A percentile compares a stretch with the other conserved stretches of the same genome.
phyloP scores from a whole-genome alignment of 2,113 vertebrate species.

The Siphamia tubifer region DNA sequence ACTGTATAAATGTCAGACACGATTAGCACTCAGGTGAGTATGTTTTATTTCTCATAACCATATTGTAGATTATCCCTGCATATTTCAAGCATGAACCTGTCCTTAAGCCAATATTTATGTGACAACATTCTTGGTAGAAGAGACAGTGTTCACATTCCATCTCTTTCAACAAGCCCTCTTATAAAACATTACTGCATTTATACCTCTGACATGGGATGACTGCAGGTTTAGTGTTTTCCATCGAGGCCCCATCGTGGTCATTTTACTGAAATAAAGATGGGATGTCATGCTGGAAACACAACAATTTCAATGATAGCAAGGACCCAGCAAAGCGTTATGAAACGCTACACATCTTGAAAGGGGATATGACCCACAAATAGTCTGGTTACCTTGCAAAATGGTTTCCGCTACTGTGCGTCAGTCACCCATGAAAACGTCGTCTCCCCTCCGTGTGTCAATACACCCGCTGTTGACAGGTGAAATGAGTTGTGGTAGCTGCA shows the following conservation, averaged over 20 bases:
- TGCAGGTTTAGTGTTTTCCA: background rate
- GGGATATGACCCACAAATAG: slow-evolving; percentile 43
- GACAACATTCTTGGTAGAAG: too few species aligned
- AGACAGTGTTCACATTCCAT: too few species aligned
- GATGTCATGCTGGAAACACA: slow-evolving; percentile 28
- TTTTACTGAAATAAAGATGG: slow-evolving; percentile 17
- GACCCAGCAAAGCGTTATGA: slow-evolving; percentile 5
- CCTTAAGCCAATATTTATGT: too few species aligned
- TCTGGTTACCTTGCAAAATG: slow-evolving; percentile 47
- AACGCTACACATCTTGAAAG: slow-evolving; percentile 18
- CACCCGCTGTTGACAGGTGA: slow-evolving; percentile 41
- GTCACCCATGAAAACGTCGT: slow-evolving; percentile 35
- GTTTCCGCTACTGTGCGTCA: slow-evolving; percentile 30
- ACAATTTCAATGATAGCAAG: slow-evolving; percentile 16
- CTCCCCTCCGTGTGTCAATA: slow-evolving; percentile 35
- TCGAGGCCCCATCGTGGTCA: background rate
- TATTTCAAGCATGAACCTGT: too few species aligned
- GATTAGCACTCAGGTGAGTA: too few species aligned
- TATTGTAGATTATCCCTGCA: too few species aligned
- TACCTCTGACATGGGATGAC: background rate
- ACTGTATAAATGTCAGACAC: too few species aligned
- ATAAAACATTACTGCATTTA: background rate
- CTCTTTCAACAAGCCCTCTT: too few species aligned
- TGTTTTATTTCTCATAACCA: too few species aligned
- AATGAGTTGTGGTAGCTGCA: slow-evolving; percentile 56